These are phyloP conservation scores for Knipowitschia caucasica DNA, from an alignment of 2,797 vertebrate species.

Conservation along the genomic window DNA sequence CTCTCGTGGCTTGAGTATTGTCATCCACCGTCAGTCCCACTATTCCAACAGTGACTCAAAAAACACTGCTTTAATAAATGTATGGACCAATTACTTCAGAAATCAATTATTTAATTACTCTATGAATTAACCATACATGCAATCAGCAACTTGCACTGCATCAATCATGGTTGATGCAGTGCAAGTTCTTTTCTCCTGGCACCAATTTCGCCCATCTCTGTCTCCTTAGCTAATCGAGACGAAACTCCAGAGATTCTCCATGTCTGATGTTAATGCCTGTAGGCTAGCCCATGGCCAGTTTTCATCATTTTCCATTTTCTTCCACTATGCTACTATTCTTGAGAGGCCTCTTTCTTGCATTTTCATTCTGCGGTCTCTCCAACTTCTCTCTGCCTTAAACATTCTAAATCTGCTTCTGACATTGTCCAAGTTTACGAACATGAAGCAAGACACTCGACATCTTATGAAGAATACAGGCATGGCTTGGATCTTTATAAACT, in stretches of 20 bases:
- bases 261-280: slow-evolving; percentile 40
- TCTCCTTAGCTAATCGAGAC: slow-evolving; percentile 25
- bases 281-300: slow-evolving; percentile 45
- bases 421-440: neutral
- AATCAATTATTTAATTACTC: slow-evolving; percentile 54
- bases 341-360: slow-evolving; percentile 28
- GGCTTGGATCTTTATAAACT: too few species aligned
- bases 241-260: slow-evolving; percentile 10
- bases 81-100: slow-evolving; percentile 47
- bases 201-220: slow-evolving; percentile 23
- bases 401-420: too few species aligned
- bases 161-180: slow-evolving; percentile 50
- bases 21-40: neutral
- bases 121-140: slow-evolving; percentile 54
- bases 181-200: slow-evolving; percentile 17
- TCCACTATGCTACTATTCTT: slow-evolving; percentile 28
- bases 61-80: slow-evolving; percentile 40
- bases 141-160: slow-evolving; percentile 41
- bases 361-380: neutral
- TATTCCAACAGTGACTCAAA: neutral
- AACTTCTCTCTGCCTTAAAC: neutral
- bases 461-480: too few species aligned
- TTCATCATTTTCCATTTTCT: slow-evolving; percentile 48
- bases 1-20: neutral
- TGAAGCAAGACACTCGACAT: too few species aligned